A percentile compares a stretch with the other conserved stretches of the same genome.
Conservation (phyloP, 2,797 vertebrate species). For the Florisuga fusca region DNA sequence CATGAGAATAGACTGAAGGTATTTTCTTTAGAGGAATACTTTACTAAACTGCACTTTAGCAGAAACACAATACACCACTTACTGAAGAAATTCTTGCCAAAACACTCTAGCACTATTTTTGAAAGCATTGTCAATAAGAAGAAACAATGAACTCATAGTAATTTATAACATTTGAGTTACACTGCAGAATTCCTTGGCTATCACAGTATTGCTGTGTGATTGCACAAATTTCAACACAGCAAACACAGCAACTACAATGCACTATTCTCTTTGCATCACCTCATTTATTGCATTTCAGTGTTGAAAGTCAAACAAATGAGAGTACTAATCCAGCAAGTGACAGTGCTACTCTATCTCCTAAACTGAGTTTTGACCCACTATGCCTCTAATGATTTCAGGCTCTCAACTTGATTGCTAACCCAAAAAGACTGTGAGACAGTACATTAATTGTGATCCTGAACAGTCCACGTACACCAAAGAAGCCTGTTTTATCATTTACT, state of each 20-base stretch:
- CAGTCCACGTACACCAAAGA: neutral
- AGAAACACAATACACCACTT: slow-evolving; percentile 49
- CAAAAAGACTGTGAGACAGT: neutral
- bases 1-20: neutral
- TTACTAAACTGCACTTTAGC: slow-evolving; percentile 8
- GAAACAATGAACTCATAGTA: neutral
- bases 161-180: neutral
- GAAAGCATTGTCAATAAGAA: slow-evolving; percentile 14
- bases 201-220: neutral
- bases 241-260: neutral
- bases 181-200: neutral
- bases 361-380: slow-evolving; percentile 58
- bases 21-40: neutral
- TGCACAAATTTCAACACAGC: neutral
- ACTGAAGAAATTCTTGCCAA: slow-evolving; percentile 7
- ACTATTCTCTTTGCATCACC: neutral
- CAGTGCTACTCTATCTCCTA: slow-evolving; percentile 49
- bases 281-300: slow-evolving; percentile 20
- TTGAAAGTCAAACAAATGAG: slow-evolving; percentile 39
- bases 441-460: slow-evolving; percentile 21
- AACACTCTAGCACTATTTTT: neutral
- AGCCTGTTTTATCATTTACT: neutral
- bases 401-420: neutral
- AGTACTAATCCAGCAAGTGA: slow-evolving; percentile 54
- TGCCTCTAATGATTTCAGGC: slow-evolving; percentile 1